phyloP scores from a whole-genome alignment of 2,113 vertebrate species.

The Quiscalus mexicanus region DNA sequence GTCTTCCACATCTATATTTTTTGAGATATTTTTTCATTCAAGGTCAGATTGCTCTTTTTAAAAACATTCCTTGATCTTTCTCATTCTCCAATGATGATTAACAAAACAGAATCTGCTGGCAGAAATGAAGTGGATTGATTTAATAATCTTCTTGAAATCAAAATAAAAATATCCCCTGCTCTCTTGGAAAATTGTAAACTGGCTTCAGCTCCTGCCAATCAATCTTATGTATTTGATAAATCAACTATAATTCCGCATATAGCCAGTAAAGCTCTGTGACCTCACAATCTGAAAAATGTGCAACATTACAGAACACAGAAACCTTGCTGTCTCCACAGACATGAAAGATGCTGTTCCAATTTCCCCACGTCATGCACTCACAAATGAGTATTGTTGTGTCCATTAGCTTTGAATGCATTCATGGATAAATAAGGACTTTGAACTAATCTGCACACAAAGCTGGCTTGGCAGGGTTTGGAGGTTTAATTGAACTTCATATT shows the following conservation, averaged over 20 bases:
- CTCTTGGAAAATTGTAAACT: neutral
- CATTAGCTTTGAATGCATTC: slow-evolving; percentile 4
- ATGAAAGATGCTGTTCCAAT: neutral
- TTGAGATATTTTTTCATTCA: neutral
- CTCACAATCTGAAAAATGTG: neutral
- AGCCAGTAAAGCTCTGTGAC: neutral
- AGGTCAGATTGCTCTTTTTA: neutral
- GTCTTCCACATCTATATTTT: neutral
- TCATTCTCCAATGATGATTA: neutral
- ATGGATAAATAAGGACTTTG: slow-evolving; percentile 29
- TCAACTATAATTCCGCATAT: neutral
- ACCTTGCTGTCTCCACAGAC: neutral
- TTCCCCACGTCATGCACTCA: neutral
- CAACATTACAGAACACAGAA: neutral
- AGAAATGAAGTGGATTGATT: neutral
- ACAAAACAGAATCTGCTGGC: neutral
- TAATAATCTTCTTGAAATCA: neutral
- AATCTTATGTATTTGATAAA: neutral
- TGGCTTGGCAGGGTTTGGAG: slow-evolving; percentile 35
- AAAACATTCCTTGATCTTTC: neutral
- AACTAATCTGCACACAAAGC: slow-evolving; percentile 43
- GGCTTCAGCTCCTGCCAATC: neutral
- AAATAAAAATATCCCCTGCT: neutral
- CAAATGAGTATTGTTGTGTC: neutral
- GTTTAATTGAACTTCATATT: slow-evolving; percentile 66